Evolutionary conservation across 2,113 vertebrate species (phyloP).

Genomic region (Chauna torquata): DNA sequence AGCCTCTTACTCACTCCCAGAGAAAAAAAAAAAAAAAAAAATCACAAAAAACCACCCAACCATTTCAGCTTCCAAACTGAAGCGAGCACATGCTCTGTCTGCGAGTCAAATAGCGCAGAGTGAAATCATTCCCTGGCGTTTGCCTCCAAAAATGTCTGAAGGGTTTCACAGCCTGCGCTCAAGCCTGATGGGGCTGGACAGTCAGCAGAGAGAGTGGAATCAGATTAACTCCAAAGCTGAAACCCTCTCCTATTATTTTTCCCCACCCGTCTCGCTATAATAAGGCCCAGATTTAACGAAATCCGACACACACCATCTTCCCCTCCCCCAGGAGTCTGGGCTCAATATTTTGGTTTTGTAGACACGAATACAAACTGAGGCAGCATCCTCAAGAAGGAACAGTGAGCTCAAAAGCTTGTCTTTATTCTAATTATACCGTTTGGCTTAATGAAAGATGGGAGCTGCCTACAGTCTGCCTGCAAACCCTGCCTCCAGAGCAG

Average conservation of each 20-base stretch:
- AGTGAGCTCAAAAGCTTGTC: neutral
- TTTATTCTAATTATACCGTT: neutral
- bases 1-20: slow-evolving; percentile 8
- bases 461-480: neutral
- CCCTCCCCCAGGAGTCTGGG: neutral
- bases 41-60: neutral
- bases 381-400: neutral
- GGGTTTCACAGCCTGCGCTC: neutral
- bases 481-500: neutral
- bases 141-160: neutral
- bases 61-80: neutral
- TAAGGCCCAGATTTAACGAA: neutral
- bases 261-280: neutral
- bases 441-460: neutral
- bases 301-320: neutral
- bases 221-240: neutral
- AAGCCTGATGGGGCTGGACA: neutral
- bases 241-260: neutral
- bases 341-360: neutral
- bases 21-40: neutral
- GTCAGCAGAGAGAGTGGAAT: neutral
- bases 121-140: neutral
- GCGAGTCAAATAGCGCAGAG: neutral
- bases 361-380: neutral
- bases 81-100: neutral